Evolutionary conservation across 2,113 vertebrate species (phyloP).

Genomic region (Thermophis baileyi): DNA sequence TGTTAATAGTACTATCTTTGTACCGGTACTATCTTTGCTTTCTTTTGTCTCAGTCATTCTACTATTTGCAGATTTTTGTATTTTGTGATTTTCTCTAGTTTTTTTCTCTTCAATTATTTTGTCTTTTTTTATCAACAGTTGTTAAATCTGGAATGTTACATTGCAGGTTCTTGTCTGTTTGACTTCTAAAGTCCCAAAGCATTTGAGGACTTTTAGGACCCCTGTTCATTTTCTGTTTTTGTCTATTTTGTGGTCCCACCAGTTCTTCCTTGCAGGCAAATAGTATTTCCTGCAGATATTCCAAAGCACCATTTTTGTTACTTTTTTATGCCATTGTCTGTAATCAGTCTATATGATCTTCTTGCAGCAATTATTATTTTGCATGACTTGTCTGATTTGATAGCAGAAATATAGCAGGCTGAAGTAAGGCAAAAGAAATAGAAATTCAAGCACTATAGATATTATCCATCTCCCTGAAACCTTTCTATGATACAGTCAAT

Average conservation of each 20-base stretch:
- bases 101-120: background rate
- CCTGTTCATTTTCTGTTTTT: background rate
- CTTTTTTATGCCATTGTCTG: background rate
- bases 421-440: constrained; percentile 55
- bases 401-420: constrained; percentile 49
- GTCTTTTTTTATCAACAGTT: background rate
- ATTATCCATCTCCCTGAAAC: constrained; percentile 97
- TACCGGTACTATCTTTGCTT: background rate
- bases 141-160: background rate
- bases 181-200: background rate
- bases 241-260: background rate
- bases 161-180: background rate
- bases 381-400: constrained; percentile 40
- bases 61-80: background rate
- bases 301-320: background rate
- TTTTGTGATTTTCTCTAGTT: background rate
- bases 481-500: constrained; percentile 89
- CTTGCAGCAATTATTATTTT: constrained; percentile 6
- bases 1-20: background rate
- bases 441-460: constrained; percentile 81
- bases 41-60: background rate
- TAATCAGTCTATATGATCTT: background rate
- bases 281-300: background rate
- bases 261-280: background rate
- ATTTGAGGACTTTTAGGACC: background rate